Evolutionary conservation across 2,797 vertebrate species (phyloP).

Genomic region (Rhinophrynus dorsalis): DNA sequence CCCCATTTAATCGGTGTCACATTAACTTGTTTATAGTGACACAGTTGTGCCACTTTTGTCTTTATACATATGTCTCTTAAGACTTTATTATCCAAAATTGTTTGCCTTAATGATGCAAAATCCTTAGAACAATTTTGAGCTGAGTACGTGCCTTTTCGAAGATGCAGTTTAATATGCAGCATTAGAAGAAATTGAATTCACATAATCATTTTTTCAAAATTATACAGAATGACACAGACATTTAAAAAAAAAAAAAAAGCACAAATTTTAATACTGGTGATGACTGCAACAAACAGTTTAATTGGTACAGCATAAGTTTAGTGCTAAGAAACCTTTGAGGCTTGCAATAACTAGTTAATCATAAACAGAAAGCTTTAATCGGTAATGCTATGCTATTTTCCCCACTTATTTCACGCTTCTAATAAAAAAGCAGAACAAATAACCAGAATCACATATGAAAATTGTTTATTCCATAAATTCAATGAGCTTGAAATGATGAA

Average conservation of each 20-base stretch:
- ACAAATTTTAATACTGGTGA: neutral
- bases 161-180: slow-evolving; percentile 10
- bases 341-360: no score
- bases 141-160: slow-evolving; percentile 5
- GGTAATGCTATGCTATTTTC: neutral
- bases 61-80: no score
- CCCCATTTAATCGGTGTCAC: no score
- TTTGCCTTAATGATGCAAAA: slow-evolving; percentile 26
- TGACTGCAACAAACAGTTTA: neutral
- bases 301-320: neutral
- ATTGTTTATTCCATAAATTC: neutral
- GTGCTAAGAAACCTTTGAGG: no score
- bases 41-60: no score
- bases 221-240: neutral
- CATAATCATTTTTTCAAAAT: slow-evolving; percentile 23
- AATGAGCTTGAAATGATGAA: neutral
- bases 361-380: neutral
- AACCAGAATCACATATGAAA: neutral
- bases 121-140: slow-evolving; percentile 12
- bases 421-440: neutral
- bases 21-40: no score
- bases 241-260: neutral
- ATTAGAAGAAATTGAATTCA: slow-evolving; percentile 25
- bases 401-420: neutral
- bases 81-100: no score